A percentile compares a stretch with the other conserved stretches of the same genome.
phyloP scores from a whole-genome alignment of 2,113 vertebrate species.

The Clarias magur region DNA sequence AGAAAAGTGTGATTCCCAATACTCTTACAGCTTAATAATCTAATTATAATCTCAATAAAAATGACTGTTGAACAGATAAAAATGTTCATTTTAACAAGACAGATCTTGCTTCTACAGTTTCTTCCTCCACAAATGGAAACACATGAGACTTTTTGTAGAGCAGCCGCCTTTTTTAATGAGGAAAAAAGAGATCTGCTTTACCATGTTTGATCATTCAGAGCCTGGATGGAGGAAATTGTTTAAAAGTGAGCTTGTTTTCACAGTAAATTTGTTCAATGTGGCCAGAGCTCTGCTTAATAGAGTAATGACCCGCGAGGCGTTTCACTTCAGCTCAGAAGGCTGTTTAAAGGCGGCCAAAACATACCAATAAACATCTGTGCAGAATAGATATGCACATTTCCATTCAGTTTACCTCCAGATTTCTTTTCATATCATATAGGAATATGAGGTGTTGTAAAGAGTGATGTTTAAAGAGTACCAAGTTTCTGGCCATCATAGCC shows the following conservation, averaged over 20 bases:
- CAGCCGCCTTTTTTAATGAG: constrained; percentile 59
- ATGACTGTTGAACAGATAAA: constrained; percentile 70
- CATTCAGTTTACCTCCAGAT: constrained; percentile 32
- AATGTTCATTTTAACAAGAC: constrained; percentile 70
- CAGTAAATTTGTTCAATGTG: constrained; percentile 61
- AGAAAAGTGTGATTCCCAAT: constrained; percentile 47
- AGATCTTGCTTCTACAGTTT: constrained; percentile 61
- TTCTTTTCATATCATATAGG: constrained; percentile 22
- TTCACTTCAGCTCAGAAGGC: constrained; percentile 41
- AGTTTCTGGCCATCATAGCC: neutral
- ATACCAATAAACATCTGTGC: constrained; percentile 58
- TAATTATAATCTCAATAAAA: constrained; percentile 70
- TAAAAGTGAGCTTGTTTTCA: constrained; percentile 58
- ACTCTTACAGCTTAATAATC: constrained; percentile 64
- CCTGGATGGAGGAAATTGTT: constrained; percentile 53
- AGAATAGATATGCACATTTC: constrained; percentile 58
- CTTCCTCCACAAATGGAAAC: constrained; percentile 66
- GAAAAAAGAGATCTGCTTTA: constrained; percentile 50
- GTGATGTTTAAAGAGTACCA: neutral
- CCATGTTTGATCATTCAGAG: constrained; percentile 65
- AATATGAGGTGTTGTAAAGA: neutral
- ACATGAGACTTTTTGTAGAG: constrained; percentile 61
- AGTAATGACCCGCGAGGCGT: constrained; percentile 57
- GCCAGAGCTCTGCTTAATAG: constrained; percentile 54
- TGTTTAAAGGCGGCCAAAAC: constrained; percentile 49